phyloP scores from a whole-genome alignment of 2,113 vertebrate genomes.

The Pitta sordida region DNA sequence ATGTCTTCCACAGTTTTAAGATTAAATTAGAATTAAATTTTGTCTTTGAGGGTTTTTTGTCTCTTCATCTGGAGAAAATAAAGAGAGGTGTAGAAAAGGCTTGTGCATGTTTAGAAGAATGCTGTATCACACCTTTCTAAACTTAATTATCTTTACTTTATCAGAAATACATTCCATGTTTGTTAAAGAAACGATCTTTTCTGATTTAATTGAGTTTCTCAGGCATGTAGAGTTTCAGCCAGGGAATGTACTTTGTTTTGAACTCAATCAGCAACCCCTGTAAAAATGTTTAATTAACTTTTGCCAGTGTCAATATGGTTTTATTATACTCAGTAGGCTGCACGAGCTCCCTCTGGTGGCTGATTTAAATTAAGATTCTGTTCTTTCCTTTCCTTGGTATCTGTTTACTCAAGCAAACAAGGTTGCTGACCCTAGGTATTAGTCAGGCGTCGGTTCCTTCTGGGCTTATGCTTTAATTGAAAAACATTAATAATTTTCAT shows the following conservation, averaged over 20 bases:
- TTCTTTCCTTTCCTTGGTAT: background rate
- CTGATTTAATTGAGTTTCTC: background rate
- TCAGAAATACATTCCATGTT: background rate
- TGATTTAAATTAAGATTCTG: background rate
- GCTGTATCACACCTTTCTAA: background rate
- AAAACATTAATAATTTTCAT: constrained; percentile 15
- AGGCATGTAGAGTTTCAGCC: background rate
- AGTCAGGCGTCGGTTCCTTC: background rate
- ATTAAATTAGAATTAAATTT: background rate
- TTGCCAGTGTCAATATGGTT: background rate
- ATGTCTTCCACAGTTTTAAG: background rate
- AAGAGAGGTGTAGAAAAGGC: background rate
- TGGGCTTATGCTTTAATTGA: constrained; percentile 1
- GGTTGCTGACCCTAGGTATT: background rate
- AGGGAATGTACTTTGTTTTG: background rate
- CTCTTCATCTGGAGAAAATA: background rate
- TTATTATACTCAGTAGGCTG: background rate
- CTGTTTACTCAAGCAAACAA: background rate
- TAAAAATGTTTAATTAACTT: constrained; percentile 46
- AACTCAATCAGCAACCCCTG: background rate
- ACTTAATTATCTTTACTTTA: background rate
- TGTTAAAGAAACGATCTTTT: background rate
- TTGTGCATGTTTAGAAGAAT: background rate
- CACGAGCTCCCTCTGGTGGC: constrained; percentile 32
- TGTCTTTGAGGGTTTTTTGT: too few relatives aligned